Percentiles rank a stretch among this genome's conserved stretches.
Conservation (phyloP, 2,113 vertebrate species). For the Vidua chalybeata region DNA sequence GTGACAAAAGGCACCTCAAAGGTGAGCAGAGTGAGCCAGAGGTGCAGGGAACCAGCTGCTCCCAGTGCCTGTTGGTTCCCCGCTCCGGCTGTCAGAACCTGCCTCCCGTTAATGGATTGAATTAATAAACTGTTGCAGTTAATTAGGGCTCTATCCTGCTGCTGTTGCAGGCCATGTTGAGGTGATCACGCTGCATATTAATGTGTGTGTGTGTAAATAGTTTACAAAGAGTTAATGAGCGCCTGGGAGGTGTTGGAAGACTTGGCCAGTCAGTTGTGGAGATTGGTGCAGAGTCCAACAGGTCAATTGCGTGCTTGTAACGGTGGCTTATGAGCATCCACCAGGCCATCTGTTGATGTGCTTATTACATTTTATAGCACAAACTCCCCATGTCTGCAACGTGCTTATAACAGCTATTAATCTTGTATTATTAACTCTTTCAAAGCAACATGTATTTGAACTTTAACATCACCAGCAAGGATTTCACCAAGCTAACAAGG, state of each 20-base stretch:
- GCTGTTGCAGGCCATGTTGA: not conserved
- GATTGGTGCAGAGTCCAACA: constrained; percentile 37
- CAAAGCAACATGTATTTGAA: not conserved
- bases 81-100: not conserved
- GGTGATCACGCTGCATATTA: not conserved
- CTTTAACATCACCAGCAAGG: not conserved
- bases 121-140: constrained; percentile 2
- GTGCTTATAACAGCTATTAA: not conserved
- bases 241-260: constrained; percentile 9
- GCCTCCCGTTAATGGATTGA: not conserved
- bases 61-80: not conserved
- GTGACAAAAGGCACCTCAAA: not conserved
- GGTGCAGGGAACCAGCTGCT: constrained; percentile 8
- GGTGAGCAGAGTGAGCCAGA: not conserved
- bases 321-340: constrained; percentile 23
- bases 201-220: not conserved
- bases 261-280: not conserved
- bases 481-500: not conserved
- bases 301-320: constrained; percentile 20
- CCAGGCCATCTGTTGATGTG: constrained; percentile 38
- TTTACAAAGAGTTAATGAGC: constrained; percentile 42
- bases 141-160: not conserved
- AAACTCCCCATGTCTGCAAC: not conserved
- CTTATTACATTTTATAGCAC: constrained; percentile 33
- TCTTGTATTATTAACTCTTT: not conserved